Base-by-base conservation (phyloP, 2,888 invertebrate species). In the Opisthograptis luteolata region DNA sequence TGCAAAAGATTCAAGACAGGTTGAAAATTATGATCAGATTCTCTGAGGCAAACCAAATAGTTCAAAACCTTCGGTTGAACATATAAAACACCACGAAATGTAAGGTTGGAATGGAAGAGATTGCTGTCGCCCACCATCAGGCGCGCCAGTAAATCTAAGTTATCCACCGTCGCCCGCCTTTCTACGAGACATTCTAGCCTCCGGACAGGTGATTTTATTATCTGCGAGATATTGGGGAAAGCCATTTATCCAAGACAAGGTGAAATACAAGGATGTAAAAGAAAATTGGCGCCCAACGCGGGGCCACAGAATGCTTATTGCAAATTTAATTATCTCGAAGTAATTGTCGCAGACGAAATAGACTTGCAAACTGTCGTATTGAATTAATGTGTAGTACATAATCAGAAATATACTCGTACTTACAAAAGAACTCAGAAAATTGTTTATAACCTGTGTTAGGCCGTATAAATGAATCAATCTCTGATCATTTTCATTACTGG, bases 241-340 rank as follows among this genome's bases (percentile, higher is more conserved):
- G 24, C n/a, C 12, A 19, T 31, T 19, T 13, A 32, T 39, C 17
- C 7, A 22, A 9, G 28, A 19, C 17, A 31, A 15, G 25, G 10
- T 30, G 28, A 28, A 14, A 31, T 30, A 9, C 30, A 17, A 10
- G 44, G 10, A 30, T 15, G 35, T 43, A 20, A 13, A 12, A 36
- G 27, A 37, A 37, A 37, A 44, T 31, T 36, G 31, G 36, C 28
- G 8, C 20, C 28, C 24, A 20, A 36, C 20, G 14, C 5, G 2
- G 13, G 6, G 4, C 30, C 9, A 5, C 8, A 1, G 13, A n/a
- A 13, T 20, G 5, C 12, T 22, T 17, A 6, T 4, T 28, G 0
- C 28, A 34, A 34, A 22, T 22, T n/a, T 13, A 30, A 30, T 9
- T 7, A 14, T n/a, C 6, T 1, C 30, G n/a, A 30, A 8, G 7